These are phyloP conservation scores for Brachyptera risi DNA, from an alignment of 2,888 invertebrate species.

Conservation along the genomic window DNA sequence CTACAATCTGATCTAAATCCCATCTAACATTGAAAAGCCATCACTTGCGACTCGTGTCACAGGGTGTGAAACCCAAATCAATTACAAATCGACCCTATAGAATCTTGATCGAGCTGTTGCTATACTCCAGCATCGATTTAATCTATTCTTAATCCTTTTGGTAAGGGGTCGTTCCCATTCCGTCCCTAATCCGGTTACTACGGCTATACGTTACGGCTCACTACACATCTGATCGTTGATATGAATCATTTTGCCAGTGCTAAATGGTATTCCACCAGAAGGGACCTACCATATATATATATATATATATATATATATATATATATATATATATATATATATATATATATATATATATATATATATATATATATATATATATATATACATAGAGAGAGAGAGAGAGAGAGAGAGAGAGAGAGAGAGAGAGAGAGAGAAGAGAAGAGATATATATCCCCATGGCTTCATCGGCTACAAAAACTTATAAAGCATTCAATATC, in stretches of 20 bases:
- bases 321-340: too few species aligned
- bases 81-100: slow-evolving; percentile 7
- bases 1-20: too few species aligned
- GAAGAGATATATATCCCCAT: too few species aligned
- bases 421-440: too few species aligned
- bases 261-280: neutral
- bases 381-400: too few species aligned
- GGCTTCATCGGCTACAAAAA: neutral
- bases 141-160: slow-evolving; percentile 24
- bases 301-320: neutral
- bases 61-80: slow-evolving; percentile 18
- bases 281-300: neutral
- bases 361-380: too few species aligned
- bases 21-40: slow-evolving; percentile 12
- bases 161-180: neutral
- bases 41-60: neutral
- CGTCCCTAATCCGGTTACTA: neutral
- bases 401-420: too few species aligned
- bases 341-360: neutral
- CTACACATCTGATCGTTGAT: slow-evolving; percentile 27
- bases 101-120: slow-evolving; percentile 13
- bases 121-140: slow-evolving; percentile 23
- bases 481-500: slow-evolving; percentile 27
- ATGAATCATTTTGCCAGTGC: slow-evolving; percentile 29
- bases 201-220: slow-evolving; percentile 23